Conservation (phyloP, 2,797 vertebrate genomes). For the Muscicapa striata region DNA sequence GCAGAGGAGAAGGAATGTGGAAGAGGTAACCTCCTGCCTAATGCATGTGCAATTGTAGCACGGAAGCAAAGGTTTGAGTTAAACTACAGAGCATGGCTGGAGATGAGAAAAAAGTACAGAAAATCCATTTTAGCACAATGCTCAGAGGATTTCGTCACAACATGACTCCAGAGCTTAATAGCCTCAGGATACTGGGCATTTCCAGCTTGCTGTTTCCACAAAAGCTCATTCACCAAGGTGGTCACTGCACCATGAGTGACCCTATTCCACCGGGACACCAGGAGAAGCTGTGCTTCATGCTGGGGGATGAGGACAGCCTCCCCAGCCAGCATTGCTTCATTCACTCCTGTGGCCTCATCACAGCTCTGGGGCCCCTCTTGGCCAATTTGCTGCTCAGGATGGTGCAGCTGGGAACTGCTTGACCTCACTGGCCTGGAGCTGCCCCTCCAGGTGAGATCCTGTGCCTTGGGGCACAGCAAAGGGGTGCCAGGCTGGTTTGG, state of each 20-base stretch:
- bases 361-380: background rate
- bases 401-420: background rate
- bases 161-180: background rate
- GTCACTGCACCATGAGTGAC: background rate
- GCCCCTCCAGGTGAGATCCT: background rate
- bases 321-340: fast-evolving
- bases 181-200: background rate
- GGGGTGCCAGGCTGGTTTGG: background rate
- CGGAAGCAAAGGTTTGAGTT: background rate
- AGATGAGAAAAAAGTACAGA: background rate
- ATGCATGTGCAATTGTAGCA: background rate
- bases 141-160: background rate
- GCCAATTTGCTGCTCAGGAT: background rate
- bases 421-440: background rate
- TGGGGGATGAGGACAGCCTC: background rate
- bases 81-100: background rate
- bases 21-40: background rate
- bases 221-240: background rate
- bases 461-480: background rate
- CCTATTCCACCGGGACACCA: background rate
- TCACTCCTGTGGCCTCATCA: background rate
- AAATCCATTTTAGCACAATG: background rate
- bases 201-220: background rate
- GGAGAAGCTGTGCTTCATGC: background rate
- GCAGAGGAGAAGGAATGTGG: background rate